These are phyloP conservation scores for Drosophila putrida DNA, from an alignment of 2,888 invertebrate genomes.

Conservation along the genomic window DNA sequence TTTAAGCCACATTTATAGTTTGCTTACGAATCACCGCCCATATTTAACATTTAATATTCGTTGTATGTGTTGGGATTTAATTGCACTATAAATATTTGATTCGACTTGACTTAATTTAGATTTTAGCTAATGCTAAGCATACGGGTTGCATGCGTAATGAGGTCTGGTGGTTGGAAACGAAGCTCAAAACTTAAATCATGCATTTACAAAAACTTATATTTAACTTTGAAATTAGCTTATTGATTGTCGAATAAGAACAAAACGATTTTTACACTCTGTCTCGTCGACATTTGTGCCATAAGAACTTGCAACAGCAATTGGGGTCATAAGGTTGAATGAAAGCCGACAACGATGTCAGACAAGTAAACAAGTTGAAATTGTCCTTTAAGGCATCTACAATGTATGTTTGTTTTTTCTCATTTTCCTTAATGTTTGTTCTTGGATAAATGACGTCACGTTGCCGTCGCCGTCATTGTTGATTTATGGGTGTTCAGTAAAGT, in stretches of 20 bases:
- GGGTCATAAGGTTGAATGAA: conserved; percentile 45
- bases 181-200: conserved; percentile 27
- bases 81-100: conserved; percentile 68
- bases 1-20: not conserved
- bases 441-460: conserved; percentile 55
- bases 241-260: conserved; percentile 19
- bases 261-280: conserved; percentile 13
- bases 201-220: not conserved
- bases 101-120: conserved; percentile 21
- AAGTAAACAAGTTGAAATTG: conserved; percentile 41
- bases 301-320: conserved; percentile 51
- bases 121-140: conserved; percentile 10
- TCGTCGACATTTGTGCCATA: conserved; percentile 28
- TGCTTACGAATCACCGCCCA: conserved; percentile 13
- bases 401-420: conserved; percentile 1
- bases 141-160: conserved; percentile 35
- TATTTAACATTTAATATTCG: conserved; percentile 10
- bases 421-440: conserved; percentile 12
- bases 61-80: conserved; percentile 39
- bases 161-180: conserved; percentile 33
- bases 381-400: conserved; percentile 23
- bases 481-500: conserved; percentile 57
- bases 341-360: conserved; percentile 32
- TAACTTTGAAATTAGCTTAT: conserved; percentile 22
- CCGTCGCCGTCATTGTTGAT: conserved; percentile 53